Percentiles rank a stretch among this genome's conserved stretches.
Evolutionary conservation across 2,797 vertebrate genomes (phyloP).

Genomic region (Hipposideros larvatus): DNA sequence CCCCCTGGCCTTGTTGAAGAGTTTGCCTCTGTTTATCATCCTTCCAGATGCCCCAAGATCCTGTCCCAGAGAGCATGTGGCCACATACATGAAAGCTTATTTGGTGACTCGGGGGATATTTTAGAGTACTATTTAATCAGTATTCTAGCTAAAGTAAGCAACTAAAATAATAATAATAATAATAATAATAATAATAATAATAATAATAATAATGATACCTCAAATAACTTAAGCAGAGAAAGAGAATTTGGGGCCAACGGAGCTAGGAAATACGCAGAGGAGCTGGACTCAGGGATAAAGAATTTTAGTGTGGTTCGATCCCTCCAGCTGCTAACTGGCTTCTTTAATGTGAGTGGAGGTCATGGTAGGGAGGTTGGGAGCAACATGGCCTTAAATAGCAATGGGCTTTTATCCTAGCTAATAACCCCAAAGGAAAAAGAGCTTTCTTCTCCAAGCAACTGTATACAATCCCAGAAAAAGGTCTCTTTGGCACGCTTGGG

Average conservation of each 20-base stretch:
- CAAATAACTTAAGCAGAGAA: constrained; percentile 9
- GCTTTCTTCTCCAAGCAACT: background rate
- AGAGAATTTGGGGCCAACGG: background rate
- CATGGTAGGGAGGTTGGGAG: background rate
- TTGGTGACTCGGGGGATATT: background rate
- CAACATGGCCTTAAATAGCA: background rate
- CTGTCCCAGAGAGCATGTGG: background rate
- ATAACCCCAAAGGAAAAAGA: background rate
- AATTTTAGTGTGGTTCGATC: background rate
- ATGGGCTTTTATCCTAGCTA: background rate
- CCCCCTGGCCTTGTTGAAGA: background rate
- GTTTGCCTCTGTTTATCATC: background rate
- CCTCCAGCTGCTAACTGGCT: background rate
- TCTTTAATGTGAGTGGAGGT: background rate
- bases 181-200: too few relatives aligned
- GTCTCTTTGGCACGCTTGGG: background rate
- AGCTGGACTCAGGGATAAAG: background rate
- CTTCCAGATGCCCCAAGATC: background rate
- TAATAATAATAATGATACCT: too few relatives aligned
- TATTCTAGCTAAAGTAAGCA: background rate
- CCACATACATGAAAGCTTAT: background rate
- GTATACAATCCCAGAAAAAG: background rate
- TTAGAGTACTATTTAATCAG: background rate
- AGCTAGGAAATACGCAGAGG: background rate
- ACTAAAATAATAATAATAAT: too few relatives aligned